phyloP scores from a whole-genome alignment of 2,113 vertebrate genomes.

The Perccottus glenii region DNA sequence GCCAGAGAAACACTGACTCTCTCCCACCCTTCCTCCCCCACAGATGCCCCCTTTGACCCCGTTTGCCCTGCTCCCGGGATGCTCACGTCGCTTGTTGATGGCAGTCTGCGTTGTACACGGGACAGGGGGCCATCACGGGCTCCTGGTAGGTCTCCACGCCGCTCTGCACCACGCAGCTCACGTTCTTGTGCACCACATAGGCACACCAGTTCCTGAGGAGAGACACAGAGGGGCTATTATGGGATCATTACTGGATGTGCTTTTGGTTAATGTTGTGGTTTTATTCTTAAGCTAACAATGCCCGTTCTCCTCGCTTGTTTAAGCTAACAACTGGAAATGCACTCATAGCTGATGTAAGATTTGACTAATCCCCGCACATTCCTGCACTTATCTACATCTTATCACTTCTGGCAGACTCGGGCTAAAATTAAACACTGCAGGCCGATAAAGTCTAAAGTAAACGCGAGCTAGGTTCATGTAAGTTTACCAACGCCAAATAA shows the following conservation, averaged over 20 bases:
- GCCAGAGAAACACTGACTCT: slow-evolving; percentile 18
- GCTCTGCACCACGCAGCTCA: slow-evolving; percentile 92
- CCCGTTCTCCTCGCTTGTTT: not conserved
- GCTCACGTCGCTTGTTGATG: slow-evolving; percentile 79
- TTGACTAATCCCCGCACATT: slow-evolving; percentile 38
- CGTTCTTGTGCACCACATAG: slow-evolving; percentile 92
- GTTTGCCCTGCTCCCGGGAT: slow-evolving; percentile 24
- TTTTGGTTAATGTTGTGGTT: not conserved
- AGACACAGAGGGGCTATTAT: slow-evolving; percentile 4
- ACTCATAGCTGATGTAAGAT: not conserved
- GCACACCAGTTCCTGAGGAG: slow-evolving; percentile 94
- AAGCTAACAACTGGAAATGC: slow-evolving; percentile 7
- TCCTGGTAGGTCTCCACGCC: slow-evolving; percentile 88
- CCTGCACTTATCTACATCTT: slow-evolving; percentile 50
- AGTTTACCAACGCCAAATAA: not conserved
- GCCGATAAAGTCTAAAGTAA: slow-evolving; percentile 32
- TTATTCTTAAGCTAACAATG: not conserved
- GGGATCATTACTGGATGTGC: not conserved
- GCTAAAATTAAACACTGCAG: slow-evolving; percentile 38
- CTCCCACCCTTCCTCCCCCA: slow-evolving; percentile 26
- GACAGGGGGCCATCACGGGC: slow-evolving; percentile 86
- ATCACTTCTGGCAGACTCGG: slow-evolving; percentile 37
- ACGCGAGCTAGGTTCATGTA: slow-evolving; percentile 2
- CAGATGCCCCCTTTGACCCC: slow-evolving; percentile 39
- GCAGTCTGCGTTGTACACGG: slow-evolving; percentile 87